phyloP scores from a whole-genome alignment of 2,797 vertebrate species.

The Anguilla obscura region DNA sequence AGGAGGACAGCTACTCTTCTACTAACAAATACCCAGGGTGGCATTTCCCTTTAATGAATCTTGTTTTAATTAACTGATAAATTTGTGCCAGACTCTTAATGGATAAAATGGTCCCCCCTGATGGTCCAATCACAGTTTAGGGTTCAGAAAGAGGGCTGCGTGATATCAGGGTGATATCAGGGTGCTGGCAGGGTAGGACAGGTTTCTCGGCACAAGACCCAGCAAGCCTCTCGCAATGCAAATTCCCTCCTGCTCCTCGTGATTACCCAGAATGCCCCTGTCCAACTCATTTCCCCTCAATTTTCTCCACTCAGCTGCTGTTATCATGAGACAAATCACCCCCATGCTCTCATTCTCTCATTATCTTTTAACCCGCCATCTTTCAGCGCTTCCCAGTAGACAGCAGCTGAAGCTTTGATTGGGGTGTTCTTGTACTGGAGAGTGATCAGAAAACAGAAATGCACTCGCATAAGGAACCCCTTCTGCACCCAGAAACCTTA shows the following conservation, averaged over 20 bases:
- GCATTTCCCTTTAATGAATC: background rate
- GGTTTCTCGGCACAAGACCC: background rate
- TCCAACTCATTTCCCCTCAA: background rate
- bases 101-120: background rate
- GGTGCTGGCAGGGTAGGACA: background rate
- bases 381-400: background rate
- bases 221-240: background rate
- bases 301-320: background rate
- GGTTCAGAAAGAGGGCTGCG: background rate
- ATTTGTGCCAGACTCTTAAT: background rate
- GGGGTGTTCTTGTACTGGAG: background rate
- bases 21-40: too few relatives aligned
- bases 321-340: conserved; percentile 3
- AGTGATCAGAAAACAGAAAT: background rate
- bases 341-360: background rate
- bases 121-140: background rate
- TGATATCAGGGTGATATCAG: background rate
- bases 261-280: background rate
- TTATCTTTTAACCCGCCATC: background rate
- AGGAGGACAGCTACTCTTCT: too few relatives aligned
- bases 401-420: background rate
- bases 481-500: background rate
- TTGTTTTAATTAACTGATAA: background rate
- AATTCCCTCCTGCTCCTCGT: background rate
- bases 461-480: background rate